These are phyloP conservation scores for Pseudocheirus occidentalis DNA, from an alignment of 2,797 vertebrate genomes.

Conservation along the genomic window DNA sequence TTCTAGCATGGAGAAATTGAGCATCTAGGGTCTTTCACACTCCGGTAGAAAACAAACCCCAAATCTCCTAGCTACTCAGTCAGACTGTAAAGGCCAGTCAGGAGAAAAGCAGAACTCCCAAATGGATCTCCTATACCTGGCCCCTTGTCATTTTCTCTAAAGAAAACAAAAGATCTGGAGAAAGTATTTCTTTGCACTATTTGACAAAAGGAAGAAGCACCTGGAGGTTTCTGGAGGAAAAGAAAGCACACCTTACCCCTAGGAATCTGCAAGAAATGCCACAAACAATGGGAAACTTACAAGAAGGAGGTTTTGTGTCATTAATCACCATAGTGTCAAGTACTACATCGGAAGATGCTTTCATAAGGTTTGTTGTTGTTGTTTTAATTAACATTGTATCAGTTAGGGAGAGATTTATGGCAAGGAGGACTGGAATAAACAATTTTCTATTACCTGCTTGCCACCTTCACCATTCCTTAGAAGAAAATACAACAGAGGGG, in stretches of 20 bases:
- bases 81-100: conserved; percentile 74
- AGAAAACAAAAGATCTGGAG: conserved; percentile 75
- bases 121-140: conserved; percentile 54
- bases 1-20: conserved; percentile 32
- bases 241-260: conserved; percentile 16
- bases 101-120: conserved; percentile 66
- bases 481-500: conserved; percentile 55
- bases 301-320: conserved; percentile 67
- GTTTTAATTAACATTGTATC: not conserved
- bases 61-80: conserved; percentile 42
- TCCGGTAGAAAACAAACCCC: conserved; percentile 59
- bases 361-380: not conserved
- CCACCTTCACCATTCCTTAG: conserved; percentile 58
- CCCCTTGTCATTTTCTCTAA: conserved; percentile 56
- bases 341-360: conserved; percentile 58
- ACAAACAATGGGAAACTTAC: conserved; percentile 58
- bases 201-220: conserved; percentile 76
- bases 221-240: conserved; percentile 70
- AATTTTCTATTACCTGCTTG: conserved; percentile 56
- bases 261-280: conserved; percentile 34
- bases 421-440: conserved; percentile 51
- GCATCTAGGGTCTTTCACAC: conserved; percentile 47
- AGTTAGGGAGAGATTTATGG: conserved; percentile 44
- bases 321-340: conserved; percentile 64
- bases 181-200: conserved; percentile 76